A percentile compares a stretch with the other conserved stretches of the same genome.
Evolutionary conservation across 2,113 vertebrate genomes (phyloP).

Genomic region (Ptychochromis oligacanthus): DNA sequence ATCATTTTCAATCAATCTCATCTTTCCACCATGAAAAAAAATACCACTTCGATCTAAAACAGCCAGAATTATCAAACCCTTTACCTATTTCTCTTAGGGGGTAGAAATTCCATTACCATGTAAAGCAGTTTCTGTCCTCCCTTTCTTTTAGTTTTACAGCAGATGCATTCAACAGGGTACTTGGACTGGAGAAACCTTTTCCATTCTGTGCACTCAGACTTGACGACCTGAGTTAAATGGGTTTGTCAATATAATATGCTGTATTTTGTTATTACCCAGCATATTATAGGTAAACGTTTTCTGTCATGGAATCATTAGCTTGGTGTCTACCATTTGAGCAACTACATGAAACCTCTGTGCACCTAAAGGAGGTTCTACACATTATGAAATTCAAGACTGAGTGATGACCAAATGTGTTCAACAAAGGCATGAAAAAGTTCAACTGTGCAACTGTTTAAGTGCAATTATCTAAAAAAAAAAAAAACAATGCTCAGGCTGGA

Average conservation of each 20-base stretch:
- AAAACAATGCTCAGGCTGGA: background rate
- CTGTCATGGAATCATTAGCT: background rate
- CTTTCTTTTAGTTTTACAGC: conserved; percentile 31
- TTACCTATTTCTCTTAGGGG: conserved; percentile 21
- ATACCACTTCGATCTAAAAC: conserved; percentile 38
- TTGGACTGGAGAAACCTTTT: conserved; percentile 18
- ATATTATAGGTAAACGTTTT: background rate
- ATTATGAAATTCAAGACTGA: background rate
- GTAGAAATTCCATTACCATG: conserved; percentile 59
- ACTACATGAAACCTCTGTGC: background rate
- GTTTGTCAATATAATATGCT: conserved; percentile 1
- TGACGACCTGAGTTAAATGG: conserved; percentile 17
- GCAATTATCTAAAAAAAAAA: background rate
- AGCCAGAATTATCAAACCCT: conserved; percentile 37
- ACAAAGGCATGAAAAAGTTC: too few species aligned
- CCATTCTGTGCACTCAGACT: conserved; percentile 3
- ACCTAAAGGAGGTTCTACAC: background rate
- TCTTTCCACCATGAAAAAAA: conserved; percentile 41
- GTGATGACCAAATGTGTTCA: background rate
- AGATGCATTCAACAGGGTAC: conserved; percentile 25
- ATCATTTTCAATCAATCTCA: conserved; percentile 66
- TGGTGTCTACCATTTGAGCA: background rate
- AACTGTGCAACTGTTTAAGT: background rate
- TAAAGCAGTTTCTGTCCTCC: conserved; percentile 30
- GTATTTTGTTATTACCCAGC: background rate